Percentiles rank a stretch among this genome's conserved stretches.
Conservation (phyloP, 2,888 invertebrate genomes). For the Muscina levida region DNA sequence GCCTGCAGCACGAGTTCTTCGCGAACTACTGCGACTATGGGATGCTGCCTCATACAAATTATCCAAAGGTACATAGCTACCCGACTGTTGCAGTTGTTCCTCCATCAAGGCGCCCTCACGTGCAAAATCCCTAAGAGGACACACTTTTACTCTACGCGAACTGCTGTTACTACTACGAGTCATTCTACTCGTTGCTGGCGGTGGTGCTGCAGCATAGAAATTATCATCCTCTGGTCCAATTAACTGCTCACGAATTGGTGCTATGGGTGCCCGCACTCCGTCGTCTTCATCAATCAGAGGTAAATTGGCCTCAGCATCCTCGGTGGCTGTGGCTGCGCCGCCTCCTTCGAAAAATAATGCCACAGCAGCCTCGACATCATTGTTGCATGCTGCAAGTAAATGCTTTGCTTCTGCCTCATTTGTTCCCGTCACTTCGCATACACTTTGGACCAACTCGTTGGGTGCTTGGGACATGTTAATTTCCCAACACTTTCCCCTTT, state of each 20-base stretch:
- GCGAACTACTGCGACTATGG: conserved; percentile 53
- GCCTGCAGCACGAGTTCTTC: conserved; percentile 71
- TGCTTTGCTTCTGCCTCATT: conserved; percentile 73
- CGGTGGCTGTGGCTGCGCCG: conserved; percentile 56
- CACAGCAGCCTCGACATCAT: conserved; percentile 77
- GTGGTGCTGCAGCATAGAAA: conserved; percentile 72
- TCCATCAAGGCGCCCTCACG: conserved; percentile 78
- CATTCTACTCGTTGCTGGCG: conserved; percentile 68
- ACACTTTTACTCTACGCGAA: conserved; percentile 75
- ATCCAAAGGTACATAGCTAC: conserved; percentile 63
- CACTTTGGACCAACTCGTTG: conserved; percentile 72
- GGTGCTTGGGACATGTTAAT: conserved; percentile 62
- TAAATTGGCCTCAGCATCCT: conserved; percentile 59
- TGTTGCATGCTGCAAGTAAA: conserved; percentile 75
- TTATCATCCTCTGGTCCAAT: conserved; percentile 79
- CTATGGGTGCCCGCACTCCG: conserved; percentile 78
- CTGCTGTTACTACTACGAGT: conserved; percentile 72
- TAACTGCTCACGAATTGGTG: conserved; percentile 78
- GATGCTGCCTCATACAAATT: conserved; percentile 52
- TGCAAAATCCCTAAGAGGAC: conserved; percentile 78
- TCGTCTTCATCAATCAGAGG: conserved; percentile 70
- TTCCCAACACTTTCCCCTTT: conserved; percentile 9
- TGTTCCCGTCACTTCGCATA: conserved; percentile 77
- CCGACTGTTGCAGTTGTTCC: conserved; percentile 73
- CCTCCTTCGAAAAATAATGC: conserved; percentile 76